These are phyloP conservation scores for Ophion ellenae DNA, from an alignment of 2,888 invertebrate species.

Conservation along the genomic window DNA sequence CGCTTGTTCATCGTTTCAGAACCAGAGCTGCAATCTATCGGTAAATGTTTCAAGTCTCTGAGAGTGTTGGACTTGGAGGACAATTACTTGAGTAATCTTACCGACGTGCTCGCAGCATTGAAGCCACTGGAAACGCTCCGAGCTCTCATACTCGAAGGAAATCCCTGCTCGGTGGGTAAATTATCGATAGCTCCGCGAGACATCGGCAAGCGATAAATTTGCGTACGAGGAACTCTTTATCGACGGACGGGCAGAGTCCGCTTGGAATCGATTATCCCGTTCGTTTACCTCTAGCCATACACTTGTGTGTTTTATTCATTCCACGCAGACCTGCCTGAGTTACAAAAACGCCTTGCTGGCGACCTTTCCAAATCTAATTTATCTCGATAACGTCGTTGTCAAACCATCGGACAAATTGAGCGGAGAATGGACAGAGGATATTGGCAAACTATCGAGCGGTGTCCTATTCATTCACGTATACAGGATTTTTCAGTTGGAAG, in stretches of 20 bases:
- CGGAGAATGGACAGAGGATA: conserved; percentile 43
- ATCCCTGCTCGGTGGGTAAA: conserved; percentile 86
- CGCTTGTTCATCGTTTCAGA: conserved; percentile 22
- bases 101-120: conserved; percentile 83
- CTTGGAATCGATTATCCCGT: too few relatives aligned
- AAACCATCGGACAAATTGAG: conserved; percentile 76
- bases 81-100: conserved; percentile 86
- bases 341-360: conserved; percentile 84
- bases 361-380: conserved; percentile 83
- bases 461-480: conserved; percentile 83
- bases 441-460: conserved; percentile 84
- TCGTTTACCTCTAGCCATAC: too few relatives aligned
- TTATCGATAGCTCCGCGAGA: background rate
- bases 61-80: conserved; percentile 85
- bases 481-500: conserved; percentile 85
- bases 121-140: conserved; percentile 81
- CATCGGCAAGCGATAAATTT: conserved; percentile 11
- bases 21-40: conserved; percentile 58
- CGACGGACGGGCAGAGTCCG: background rate
- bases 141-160: conserved; percentile 85
- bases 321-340: conserved; percentile 82
- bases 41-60: conserved; percentile 66
- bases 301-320: conserved; percentile 44
- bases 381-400: conserved; percentile 85
- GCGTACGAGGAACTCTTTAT: background rate